Conservation (phyloP, 2,113 vertebrate genomes). For the Oxygymnocypris stewartii region DNA sequence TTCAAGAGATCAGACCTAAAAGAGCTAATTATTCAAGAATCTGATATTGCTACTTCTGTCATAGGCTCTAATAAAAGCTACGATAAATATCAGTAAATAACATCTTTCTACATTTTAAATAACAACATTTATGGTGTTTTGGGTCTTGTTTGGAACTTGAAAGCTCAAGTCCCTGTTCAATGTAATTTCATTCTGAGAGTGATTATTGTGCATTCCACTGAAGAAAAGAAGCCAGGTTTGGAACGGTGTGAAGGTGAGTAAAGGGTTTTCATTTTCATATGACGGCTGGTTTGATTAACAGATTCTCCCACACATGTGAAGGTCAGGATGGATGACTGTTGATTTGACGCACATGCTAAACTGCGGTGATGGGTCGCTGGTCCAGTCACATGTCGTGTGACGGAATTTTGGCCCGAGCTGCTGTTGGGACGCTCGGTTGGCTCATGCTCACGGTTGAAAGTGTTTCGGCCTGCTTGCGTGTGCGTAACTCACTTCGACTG, state of each 20-base stretch:
- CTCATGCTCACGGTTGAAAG: constrained; percentile 26
- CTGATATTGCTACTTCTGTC: background rate
- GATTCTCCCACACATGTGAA: background rate
- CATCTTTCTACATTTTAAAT: background rate
- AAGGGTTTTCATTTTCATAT: background rate
- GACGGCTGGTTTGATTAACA: background rate
- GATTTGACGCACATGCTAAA: constrained; percentile 14
- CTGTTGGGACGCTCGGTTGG: constrained; percentile 37
- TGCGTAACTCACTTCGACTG: constrained; percentile 36
- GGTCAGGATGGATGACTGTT: constrained; percentile 24
- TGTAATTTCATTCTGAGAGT: background rate
- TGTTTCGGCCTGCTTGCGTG: constrained; percentile 32
- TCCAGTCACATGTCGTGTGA: constrained; percentile 11
- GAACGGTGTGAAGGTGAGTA: background rate
- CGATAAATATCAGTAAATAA: background rate
- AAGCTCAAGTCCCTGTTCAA: background rate
- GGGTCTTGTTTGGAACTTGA: background rate
- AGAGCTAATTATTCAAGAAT: background rate
- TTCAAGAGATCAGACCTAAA: background rate
- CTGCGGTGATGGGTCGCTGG: background rate
- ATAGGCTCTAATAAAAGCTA: background rate
- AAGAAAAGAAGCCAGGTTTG: background rate
- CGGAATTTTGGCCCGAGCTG: constrained; percentile 47
- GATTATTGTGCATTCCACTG: background rate
- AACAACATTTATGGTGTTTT: background rate